Base-by-base conservation (phyloP, 2,113 vertebrate species). In the Alouatta palliata region DNA sequence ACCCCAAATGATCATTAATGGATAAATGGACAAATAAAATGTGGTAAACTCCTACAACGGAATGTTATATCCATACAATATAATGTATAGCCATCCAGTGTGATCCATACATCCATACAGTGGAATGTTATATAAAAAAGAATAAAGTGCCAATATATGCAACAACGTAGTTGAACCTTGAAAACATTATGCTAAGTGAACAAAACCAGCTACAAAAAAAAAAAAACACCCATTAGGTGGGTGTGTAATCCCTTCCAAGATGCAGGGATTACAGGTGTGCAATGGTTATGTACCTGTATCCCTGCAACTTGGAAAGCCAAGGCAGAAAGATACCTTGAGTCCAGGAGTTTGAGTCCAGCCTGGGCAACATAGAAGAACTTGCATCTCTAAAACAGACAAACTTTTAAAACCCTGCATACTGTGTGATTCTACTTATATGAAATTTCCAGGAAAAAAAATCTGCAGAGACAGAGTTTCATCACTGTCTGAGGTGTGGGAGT, bases 141-240 rank as follows among this genome's bases (percentile, higher is more conserved):
- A 54, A 45, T 19, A 19, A 43, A 79, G 4, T 83, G 37, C 73
- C 66, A 25, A 82, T 30, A 49, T 11, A 68, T 17, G 32, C 66
- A 40, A 40, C 37, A 75, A 45, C 23, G 17, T 49, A 10, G 1
- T 56, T 47, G 47, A 79, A 87, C 23, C 32, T 94, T 75, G 84
- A 91, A 94, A 94, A 76, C 49, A 84, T 61, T 79, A 35, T n/a
- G 58, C 37, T 93, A 47, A 93, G 68, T 77, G 85, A 92, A 66
- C 35, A 56, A 91, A 87, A 27, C 13, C 58, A 87, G 45, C 73
- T 37, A 49, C 32, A n/a, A 32, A 75, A 75, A 45, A n/a, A 32
- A 75, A 75, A 45, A 61, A 76, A 32, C 8, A 64, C 61, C 61
- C 32, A 64, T 32, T 64, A 64, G 61, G 27, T 64, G 27, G 27